Conservation (phyloP, 2,113 vertebrate genomes). For the Naja naja region DNA sequence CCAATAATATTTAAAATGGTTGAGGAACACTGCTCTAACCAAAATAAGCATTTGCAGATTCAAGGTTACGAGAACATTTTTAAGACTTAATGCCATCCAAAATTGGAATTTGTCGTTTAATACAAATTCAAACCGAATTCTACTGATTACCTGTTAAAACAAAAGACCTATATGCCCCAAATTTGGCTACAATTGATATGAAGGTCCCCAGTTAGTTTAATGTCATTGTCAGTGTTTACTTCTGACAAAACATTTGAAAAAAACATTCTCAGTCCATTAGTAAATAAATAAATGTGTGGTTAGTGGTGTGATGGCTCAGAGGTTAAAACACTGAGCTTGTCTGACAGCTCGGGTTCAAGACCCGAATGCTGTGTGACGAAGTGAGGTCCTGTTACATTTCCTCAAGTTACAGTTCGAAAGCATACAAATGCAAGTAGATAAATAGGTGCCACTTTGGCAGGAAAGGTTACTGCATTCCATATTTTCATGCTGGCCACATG, state of each 20-base stretch:
- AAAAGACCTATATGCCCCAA: neutral
- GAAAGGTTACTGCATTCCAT: neutral
- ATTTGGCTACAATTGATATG: neutral
- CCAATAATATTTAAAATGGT: neutral
- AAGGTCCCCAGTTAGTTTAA: neutral
- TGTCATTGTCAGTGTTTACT: neutral
- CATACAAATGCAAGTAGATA: neutral
- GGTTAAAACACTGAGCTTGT: neutral
- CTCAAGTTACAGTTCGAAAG: neutral
- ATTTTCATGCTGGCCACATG: neutral
- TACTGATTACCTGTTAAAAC: neutral
- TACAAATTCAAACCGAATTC: neutral
- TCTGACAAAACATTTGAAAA: neutral
- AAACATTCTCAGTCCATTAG: neutral
- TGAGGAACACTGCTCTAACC: neutral
- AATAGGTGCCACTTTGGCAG: neutral
- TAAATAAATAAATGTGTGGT: neutral
- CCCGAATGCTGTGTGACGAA: neutral
- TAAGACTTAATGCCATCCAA: neutral
- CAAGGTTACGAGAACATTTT: neutral
- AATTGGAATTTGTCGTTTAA: neutral
- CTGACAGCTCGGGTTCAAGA: neutral
- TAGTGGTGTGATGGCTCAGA: neutral
- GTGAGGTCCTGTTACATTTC: neutral
- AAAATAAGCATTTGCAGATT: neutral